Evolutionary conservation across 2,888 invertebrate species (phyloP), one percentile per base, ranked within the genome.

Genomic region (Agapetus fuscipes): DNA sequence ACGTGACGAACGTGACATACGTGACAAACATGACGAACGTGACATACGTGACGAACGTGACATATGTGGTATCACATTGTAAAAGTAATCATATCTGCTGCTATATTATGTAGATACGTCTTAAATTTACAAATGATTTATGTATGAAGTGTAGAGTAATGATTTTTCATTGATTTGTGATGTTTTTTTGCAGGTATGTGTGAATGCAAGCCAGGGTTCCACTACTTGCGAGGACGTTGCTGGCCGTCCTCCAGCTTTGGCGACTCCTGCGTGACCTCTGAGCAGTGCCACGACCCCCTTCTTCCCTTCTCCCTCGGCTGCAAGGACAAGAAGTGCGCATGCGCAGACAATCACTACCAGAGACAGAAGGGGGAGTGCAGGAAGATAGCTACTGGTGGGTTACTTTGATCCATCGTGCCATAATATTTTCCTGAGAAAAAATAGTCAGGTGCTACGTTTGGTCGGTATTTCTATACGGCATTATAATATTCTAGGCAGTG

Each of bases 331-430:
- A 49, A 48, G 0, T 70, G 69, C 30, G 49, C 3, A 0, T 70
- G 69, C 28, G 56, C 62, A 0, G 51, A 50, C 0, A 63, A 62
- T 0, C 64, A 63, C 40, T 64, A 62, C 26, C 43, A 54, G 34
- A 52, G 68, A 7, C 68, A 68, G 44, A 46, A 61, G 0, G 65
- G 63, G 0, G 65, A 67, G 34, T 69, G 69, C 48, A 51, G 69
- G 41, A 58, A 50, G 24, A 56, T 52, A n/a, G 62, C 49, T 0
- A 26, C 37, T 2, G 60, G 68, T 68, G 33, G 53, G 55, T 37
- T 20, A 20, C 4, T 20, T 20, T 6, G 20, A 20, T 6, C 4
- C 11, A 6, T 28, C 25, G 7, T 24, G 7, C 25, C 7, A 7
- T 24, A 24, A 24, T 7, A 24, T 9, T 10, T 24, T 9, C 25